Evolutionary conservation across 2,888 invertebrate genomes (phyloP), one percentile per base, ranked within the genome.

Genomic region (Oegoconia quadripuncta): DNA sequence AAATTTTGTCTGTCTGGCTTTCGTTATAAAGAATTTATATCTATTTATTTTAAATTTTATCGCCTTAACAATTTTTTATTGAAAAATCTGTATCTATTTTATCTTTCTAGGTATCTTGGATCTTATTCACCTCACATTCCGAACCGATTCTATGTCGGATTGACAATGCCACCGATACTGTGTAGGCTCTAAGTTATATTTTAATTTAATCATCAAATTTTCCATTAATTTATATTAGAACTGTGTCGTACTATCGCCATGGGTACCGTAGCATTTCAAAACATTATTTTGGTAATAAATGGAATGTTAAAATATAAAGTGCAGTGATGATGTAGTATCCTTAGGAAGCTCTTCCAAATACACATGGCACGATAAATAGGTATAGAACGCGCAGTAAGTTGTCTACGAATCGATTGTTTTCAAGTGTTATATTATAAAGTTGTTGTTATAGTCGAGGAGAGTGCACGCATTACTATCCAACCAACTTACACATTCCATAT

Each of bases 191-290:
- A 49, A 46, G 39, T 50, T 47, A 42, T 45, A 39, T 27, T n/a
- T 35, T 34, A 41, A 46, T 41, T 43, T 41, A 13, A 34, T 43
- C 34, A 23, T 41, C 37, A 29, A 22, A 32, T 31, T 27, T 41
- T 25, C n/a, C 38, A 35, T 37, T 20, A 35, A 20, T 6, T 14
- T 14, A 18, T 23, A 30, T 22, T 31, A 41, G 23, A 37, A 37
- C 32, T 17, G 26, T 28, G 40, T 36, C 34, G 45, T 55, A 45
- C 46, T 50, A 37, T 46, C 39, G 59, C 65, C 58, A 48, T 49
- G 74, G 68, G 78, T 81, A 78, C 81, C 79, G 71, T 67, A 60
- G 73, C 73, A 68, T 64, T 50, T 66, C 64, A 59, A 65, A 55
- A 50, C 47, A 36, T 51, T 62, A 67, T 54, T 50, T 60, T 60